Evolutionary conservation across 2,113 vertebrate species (phyloP).

Genomic region (Cyanoderma ruficeps): DNA sequence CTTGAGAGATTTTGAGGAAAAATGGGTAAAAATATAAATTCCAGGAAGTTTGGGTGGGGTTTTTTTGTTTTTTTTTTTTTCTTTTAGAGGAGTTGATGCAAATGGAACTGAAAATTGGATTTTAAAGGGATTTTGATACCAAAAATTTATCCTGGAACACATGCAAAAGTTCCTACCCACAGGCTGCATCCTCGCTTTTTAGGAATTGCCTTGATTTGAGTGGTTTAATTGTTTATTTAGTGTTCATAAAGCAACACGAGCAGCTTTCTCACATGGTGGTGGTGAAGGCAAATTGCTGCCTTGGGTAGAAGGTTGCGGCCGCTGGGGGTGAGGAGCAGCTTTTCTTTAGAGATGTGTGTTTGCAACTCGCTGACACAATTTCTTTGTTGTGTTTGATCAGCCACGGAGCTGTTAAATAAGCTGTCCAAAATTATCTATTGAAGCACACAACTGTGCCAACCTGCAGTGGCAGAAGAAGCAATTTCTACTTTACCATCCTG

Average conservation of each 20-base stretch:
- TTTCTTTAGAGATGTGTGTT: background rate
- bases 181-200: background rate
- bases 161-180: background rate
- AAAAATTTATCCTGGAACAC: background rate
- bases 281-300: background rate
- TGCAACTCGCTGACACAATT: background rate
- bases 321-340: background rate
- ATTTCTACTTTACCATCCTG: background rate
- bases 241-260: background rate
- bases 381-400: background rate
- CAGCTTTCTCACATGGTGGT: background rate
- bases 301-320: background rate
- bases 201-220: background rate
- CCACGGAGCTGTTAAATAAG: background rate
- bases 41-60: accelerated
- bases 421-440: background rate
- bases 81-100: background rate
- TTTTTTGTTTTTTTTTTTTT: background rate
- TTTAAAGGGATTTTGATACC: background rate
- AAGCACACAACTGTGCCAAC: background rate
- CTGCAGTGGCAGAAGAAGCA: background rate
- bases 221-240: background rate
- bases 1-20: background rate
- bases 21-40: background rate
- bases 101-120: background rate